Percentiles rank a stretch among this genome's conserved stretches.
phyloP scores from a whole-genome alignment of 2,113 vertebrate species.

The Tamias sibiricus region DNA sequence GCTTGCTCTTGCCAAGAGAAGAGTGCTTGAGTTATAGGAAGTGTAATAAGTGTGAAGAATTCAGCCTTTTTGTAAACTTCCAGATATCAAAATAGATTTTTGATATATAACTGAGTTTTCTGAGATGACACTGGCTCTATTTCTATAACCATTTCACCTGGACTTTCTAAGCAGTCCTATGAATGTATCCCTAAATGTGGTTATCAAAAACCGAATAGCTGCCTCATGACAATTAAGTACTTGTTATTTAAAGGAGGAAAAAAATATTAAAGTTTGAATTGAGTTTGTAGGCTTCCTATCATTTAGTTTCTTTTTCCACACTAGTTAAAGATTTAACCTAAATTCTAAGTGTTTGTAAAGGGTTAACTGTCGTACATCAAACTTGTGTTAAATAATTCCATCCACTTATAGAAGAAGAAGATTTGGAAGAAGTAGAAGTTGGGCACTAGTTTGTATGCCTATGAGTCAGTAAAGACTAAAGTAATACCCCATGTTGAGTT shows the following conservation, averaged over 20 bases:
- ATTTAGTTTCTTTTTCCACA: constrained; percentile 57
- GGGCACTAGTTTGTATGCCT: constrained; percentile 60
- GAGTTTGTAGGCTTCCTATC: constrained; percentile 68
- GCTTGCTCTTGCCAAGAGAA: constrained; percentile 75
- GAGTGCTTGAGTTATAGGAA: constrained; percentile 60
- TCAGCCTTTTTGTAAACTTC: constrained; percentile 84
- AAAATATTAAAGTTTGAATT: constrained; percentile 74
- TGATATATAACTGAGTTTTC: constrained; percentile 80
- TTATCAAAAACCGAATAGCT: constrained; percentile 84
- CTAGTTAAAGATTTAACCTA: constrained; percentile 61
- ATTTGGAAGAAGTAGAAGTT: constrained; percentile 52
- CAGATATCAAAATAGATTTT: constrained; percentile 83
- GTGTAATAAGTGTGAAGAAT: constrained; percentile 63
- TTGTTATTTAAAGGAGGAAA: constrained; percentile 76
- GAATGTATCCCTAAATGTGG: constrained; percentile 88
- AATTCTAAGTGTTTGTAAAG: constrained; percentile 78
- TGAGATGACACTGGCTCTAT: constrained; percentile 81
- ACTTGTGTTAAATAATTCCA: constrained; percentile 74
- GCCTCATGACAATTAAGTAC: constrained; percentile 83
- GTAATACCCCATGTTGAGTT: constrained; percentile 61
- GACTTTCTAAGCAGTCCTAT: constrained; percentile 85
- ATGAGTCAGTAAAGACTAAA: constrained; percentile 67
- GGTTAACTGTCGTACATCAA: constrained; percentile 68
- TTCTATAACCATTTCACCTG: constrained; percentile 86
- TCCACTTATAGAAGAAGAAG: neutral